A percentile compares a stretch with the other conserved stretches of the same genome.
Conservation (phyloP, 2,888 invertebrate species). For the Cheilosia variabilis region DNA sequence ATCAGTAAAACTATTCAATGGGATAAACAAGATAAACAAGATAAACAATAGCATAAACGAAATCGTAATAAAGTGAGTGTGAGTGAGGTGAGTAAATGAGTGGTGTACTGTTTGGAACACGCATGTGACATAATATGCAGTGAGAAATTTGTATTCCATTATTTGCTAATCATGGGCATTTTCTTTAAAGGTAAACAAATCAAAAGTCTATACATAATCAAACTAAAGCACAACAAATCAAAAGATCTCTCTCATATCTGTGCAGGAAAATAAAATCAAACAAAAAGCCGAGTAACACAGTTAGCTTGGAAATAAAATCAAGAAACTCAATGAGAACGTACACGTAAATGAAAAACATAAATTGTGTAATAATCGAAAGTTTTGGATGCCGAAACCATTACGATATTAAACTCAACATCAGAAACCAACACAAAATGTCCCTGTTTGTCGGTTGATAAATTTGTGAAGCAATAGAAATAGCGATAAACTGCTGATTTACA, state of each 20-base stretch:
- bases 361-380: conserved; percentile 35
- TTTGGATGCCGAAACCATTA: conserved; percentile 46
- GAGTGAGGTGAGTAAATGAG: conserved; percentile 5
- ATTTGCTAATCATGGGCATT: conserved; percentile 33
- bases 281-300: conserved; percentile 57
- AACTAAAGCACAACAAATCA: conserved; percentile 50
- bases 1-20: conserved; percentile 21
- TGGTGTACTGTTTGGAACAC: conserved; percentile 5
- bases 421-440: conserved; percentile 71
- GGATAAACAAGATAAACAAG: conserved; percentile 8
- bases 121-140: conserved; percentile 41
- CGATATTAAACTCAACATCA: conserved; percentile 64
- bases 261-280: conserved; percentile 54
- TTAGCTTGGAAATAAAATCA: conserved; percentile 18
- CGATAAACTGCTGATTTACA: conserved; percentile 56
- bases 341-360: neutral
- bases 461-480: conserved; percentile 70
- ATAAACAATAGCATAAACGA: conserved; percentile 31
- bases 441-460: conserved; percentile 39
- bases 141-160: conserved; percentile 22
- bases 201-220: conserved; percentile 16
- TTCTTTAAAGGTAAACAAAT: conserved; percentile 13
- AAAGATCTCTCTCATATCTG: conserved; percentile 65
- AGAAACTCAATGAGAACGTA: conserved; percentile 13
- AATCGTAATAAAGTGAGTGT: conserved; percentile 28